Evolutionary conservation across 64 coral and sea anemone genomes (phyloP), one percentile per base, ranked within the genome.

Genomic region (Montipora sp.): DNA sequence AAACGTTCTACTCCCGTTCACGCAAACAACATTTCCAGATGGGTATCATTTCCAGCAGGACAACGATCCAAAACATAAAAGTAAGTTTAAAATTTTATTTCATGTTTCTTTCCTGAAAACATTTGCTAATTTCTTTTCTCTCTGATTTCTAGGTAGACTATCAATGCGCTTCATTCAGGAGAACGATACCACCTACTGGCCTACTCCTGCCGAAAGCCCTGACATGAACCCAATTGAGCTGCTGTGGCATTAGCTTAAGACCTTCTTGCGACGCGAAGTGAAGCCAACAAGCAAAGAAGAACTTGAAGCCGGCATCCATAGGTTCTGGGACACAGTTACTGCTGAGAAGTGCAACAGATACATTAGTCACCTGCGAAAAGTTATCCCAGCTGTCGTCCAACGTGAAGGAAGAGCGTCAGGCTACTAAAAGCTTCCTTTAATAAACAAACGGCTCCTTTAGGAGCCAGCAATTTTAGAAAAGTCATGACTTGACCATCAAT

Each of bases 11-110:
- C n/a, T 91, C 19, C 61, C 84, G 1, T 93, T 88, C 18, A 87
- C 78, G 4, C 6, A 87, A 3, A 13, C 3, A 23, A 8, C 59
- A 0, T 81, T 46, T 51, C 72, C 80, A 4, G 51, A 85, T 65
- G 72, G 90, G 16, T 88, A 92, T 57, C 65, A 13, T 13, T 91
- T 91, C 71, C 85, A 77, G 45, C 68, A 92, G 27, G 90, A 79
- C 51, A 80, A 79, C 61, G 74, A 78, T 43, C 75, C 75, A 8
- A 90, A 90, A 69, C 58, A 91, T 21, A 80, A 23, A 83, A 91
- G 48, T 91, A 91, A 88, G 85, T 75, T 51, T 18, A 36, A 8
- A 9, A 9, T 15, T 18, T 16, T 18, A 68, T 11, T 5, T 11
- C 12, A 73, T 21, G 23, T 73, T 73, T 14, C 16, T 20, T 0